These are phyloP conservation scores for Ictidomys tridecemlineatus DNA, from an alignment of 2,113 vertebrate species.

Conservation along the genomic window DNA sequence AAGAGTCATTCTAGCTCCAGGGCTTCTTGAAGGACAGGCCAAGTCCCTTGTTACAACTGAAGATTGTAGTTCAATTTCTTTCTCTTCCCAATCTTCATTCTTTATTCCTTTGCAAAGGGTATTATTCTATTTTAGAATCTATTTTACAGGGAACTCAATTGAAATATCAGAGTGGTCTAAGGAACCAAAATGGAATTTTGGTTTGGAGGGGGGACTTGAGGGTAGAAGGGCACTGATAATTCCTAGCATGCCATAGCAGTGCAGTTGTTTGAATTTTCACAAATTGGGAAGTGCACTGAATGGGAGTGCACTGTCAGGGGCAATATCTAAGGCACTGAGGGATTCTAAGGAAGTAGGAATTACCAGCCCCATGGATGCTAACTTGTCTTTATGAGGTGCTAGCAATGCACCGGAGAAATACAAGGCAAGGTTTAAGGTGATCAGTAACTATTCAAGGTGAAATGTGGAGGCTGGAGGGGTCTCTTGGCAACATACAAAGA, in stretches of 20 bases:
- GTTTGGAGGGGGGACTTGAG: not conserved
- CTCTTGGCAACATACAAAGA: slow-evolving; percentile 9
- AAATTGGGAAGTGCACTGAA: not conserved
- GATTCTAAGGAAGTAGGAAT: not conserved
- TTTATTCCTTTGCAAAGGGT: not conserved
- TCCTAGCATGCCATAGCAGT: not conserved
- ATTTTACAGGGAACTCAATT: not conserved
- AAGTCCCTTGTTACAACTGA: not conserved
- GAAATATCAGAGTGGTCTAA: not conserved
- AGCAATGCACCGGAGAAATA: not conserved
- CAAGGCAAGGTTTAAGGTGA: not conserved
- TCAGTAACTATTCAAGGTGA: not conserved
- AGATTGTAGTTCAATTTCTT: not conserved
- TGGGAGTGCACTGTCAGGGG: not conserved
- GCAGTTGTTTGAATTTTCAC: not conserved
- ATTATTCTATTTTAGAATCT: not conserved
- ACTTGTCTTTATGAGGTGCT: not conserved
- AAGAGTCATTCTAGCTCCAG: not conserved
- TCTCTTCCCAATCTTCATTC: not conserved
- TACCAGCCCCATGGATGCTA: not conserved
- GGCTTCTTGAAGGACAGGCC: not conserved
- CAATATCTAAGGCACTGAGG: not conserved
- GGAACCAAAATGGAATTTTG: not conserved
- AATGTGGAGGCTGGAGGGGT: not conserved
- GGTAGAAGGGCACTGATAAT: too few relatives aligned